These are phyloP conservation scores for Hirudinaria manillensis DNA, from an alignment of 2,888 invertebrate genomes.

Conservation along the genomic window DNA sequence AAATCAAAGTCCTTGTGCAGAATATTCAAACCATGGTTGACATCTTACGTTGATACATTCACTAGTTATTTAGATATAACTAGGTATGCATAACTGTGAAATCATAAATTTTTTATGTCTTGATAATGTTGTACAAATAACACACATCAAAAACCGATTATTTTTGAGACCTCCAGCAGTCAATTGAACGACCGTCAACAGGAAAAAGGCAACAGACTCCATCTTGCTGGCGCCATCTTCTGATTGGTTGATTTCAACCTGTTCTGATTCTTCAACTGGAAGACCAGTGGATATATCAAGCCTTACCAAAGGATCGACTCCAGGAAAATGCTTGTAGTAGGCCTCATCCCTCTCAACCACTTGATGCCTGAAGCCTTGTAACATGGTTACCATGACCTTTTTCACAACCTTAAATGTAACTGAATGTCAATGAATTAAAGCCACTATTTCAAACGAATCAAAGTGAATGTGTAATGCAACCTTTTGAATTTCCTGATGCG, in stretches of 20 bases:
- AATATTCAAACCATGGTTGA: neutral
- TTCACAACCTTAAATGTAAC: neutral
- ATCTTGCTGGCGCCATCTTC: slow-evolving; percentile 24
- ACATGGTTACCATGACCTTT: slow-evolving; percentile 18
- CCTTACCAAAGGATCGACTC: slow-evolving; percentile 20
- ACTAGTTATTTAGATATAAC: neutral
- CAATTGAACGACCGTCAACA: slow-evolving; percentile 17
- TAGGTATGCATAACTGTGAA: no score
- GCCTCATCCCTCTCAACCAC: neutral
- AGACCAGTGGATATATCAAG: slow-evolving; percentile 21
- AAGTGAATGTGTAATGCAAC: neutral
- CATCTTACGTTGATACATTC: neutral
- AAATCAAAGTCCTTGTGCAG: neutral
- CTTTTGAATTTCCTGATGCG: neutral
- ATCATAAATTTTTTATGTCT: no score
- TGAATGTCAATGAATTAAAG: neutral
- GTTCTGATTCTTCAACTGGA: slow-evolving; percentile 22
- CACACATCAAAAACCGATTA: neutral
- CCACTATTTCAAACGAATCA: neutral
- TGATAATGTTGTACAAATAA: neutral
- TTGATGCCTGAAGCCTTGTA: slow-evolving; percentile 15
- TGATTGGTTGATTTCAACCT: slow-evolving; percentile 17
- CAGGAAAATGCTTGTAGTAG: slow-evolving; percentile 28
- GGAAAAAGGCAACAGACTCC: slow-evolving; percentile 20
- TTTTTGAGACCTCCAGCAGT: neutral